A percentile compares a stretch with the other conserved stretches of the same genome.
Conservation (phyloP, 1,140 invertebrate species). For the Trialeurodes vaporariorum region DNA sequence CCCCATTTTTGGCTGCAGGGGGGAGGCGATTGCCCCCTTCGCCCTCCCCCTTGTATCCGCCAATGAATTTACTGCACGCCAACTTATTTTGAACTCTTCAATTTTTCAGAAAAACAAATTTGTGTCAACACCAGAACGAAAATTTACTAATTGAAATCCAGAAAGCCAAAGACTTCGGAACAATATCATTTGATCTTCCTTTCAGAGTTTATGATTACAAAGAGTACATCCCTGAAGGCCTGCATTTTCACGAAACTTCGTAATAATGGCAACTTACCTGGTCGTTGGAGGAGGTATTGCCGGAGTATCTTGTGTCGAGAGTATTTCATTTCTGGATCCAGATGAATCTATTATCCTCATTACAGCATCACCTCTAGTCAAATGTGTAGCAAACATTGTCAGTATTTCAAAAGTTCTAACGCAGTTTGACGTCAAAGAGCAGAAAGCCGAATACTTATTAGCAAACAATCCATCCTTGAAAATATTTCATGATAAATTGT, state of each 20-base stretch:
- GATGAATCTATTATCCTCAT: constrained; percentile 57
- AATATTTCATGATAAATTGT: constrained; percentile 50
- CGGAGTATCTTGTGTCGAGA: constrained; percentile 83
- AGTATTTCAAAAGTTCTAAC: constrained; percentile 65
- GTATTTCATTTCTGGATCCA: constrained; percentile 58
- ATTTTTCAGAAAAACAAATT: constrained; percentile 53
- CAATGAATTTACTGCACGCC: no score
- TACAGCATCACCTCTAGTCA: constrained; percentile 71
- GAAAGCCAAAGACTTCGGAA: constrained; percentile 66
- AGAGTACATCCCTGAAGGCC: constrained; percentile 42
- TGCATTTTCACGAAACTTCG: constrained; percentile 15
- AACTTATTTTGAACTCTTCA: constrained; percentile 17
- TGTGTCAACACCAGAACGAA: constrained; percentile 69
- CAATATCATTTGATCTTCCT: constrained; percentile 65
- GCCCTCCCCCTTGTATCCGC: no score
- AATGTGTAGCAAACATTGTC: constrained; percentile 72
- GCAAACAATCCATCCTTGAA: constrained; percentile 43
- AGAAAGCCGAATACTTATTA: constrained; percentile 37
- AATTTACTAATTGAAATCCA: constrained; percentile 59
- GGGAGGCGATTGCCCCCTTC: no score
- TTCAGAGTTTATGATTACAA: constrained; percentile 68
- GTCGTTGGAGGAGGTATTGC: constrained; percentile 90
- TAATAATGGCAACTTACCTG: constrained; percentile 46
- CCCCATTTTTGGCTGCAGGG: no score
- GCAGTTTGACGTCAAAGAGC: constrained; percentile 76